Evolutionary conservation across 1,140 invertebrate genomes (phyloP), one percentile per base, ranked within the genome.

Genomic region (Scaptomyza hsui): DNA sequence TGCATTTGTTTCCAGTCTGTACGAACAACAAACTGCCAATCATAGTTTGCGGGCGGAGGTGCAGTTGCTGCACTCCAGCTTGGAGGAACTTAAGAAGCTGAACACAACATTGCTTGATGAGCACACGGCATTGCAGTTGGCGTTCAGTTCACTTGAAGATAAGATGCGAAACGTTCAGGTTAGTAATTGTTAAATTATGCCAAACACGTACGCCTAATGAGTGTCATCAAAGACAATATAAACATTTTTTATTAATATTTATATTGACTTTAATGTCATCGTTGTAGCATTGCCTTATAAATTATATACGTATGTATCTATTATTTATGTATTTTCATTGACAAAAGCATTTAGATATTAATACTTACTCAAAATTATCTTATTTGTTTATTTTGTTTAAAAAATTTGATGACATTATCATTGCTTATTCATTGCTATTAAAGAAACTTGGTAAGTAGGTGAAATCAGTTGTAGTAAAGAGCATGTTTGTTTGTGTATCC

Each of bases 31-130:
- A 72, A 94, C 94, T 47, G 83, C 93, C 65, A 96, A 95, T 91
- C 92, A 92, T 59, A 94, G 92, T 57, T 91, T 97, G 60, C 92
- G 94, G 67, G 93, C 94, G 65, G 94, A 97, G 92, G 94, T 96
- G 77, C 92, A 93, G 89, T 93, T 94, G 92, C 79, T 92, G 37
- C 91, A 92, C 61, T 89, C 92, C 37, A 94, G 93, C 63, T 94
- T 94, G 82, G 93, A 94, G 65, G 95, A 98, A 90, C 91, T 97
- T 13, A 94, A 97, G 92, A 94, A 94, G 63, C 92, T 97, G 3
- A 98, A 97, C 92, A 95, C 98, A 93, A 95, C 97, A 69, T 91
- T 99, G 39, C 94, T 96, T 90, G 98, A 99, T 93, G 98, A 99
- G 92, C 96, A 99, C 91, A 96, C 98, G 91, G 97, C 98, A 3